A percentile compares a stretch with the other conserved stretches of the same genome.
phyloP scores from a whole-genome alignment of 2,797 vertebrate genomes.

The Glyptemys insculpta region DNA sequence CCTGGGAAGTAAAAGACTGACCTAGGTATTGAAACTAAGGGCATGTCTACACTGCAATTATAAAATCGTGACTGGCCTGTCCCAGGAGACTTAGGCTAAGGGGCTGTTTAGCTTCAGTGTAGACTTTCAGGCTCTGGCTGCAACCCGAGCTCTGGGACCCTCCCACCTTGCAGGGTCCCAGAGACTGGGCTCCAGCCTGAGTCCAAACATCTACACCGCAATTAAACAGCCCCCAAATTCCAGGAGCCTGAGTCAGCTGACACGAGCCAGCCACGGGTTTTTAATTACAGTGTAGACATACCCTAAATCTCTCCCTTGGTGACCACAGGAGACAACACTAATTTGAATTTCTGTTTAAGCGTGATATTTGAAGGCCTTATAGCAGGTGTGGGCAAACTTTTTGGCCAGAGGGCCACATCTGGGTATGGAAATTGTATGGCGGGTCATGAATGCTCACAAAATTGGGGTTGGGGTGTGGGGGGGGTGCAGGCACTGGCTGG shows the following conservation, averaged over 20 bases:
- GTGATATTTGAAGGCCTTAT: background rate
- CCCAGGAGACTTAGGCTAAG: background rate
- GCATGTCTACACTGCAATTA: background rate
- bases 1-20: background rate
- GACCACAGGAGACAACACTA: background rate
- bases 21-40: background rate
- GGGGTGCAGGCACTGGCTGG: no score
- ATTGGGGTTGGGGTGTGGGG: no score
- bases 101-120: background rate
- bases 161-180: background rate
- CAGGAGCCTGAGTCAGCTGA: background rate
- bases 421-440: no score
- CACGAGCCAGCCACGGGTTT: background rate
- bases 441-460: no score
- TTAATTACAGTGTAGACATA: background rate
- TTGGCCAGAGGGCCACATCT: no score
- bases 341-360: background rate
- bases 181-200: background rate
- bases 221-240: background rate
- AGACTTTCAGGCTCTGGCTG: background rate
- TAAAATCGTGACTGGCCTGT: background rate
- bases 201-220: background rate
- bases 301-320: background rate
- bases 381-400: background rate
- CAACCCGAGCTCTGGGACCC: background rate